Evolutionary conservation across 2,888 invertebrate genomes (phyloP), one percentile per base, ranked within the genome.

Genomic region (Autographa gamma): DNA sequence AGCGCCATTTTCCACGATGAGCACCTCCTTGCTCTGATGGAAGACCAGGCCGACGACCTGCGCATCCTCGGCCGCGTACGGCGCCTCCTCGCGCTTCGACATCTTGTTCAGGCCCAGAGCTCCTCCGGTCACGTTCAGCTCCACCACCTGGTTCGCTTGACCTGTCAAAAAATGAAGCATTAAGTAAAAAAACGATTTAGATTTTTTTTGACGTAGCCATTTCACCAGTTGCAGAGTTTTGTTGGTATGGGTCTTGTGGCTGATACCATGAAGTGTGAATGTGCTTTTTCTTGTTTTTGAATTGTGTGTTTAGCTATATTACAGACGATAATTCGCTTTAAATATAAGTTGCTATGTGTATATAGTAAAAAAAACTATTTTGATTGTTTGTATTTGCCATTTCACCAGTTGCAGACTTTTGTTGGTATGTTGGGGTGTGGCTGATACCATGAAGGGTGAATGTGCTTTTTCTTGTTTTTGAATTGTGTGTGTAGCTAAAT

Each of bases 21-120:
- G 96, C 84, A 98, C 97, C 94, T 98, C 98, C 96, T 98, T 98
- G 94, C 98, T 98, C 95, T 98, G 98, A 90, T 98, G 98, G 96
- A 98, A 98, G 94, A 98, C 98, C 56, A 98, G 96, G 0, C 98
- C 98, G 32, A 98, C 97, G 7, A 98, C 98, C 70, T 98, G 98
- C 64, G 98, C 97, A 88, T 98, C 98, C 86, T 98, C 98, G 13
- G 98, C 97, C 73, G 98, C 98, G 90, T 97, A 98, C 32, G 98
- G 97, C 25, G 98, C 97, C 87, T 98, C 98, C 89, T 97, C 97
- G 85, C 97, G 97, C 91, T 97, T 97, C 71, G 97, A 97, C 97
- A 98, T 97, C 91, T 98, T 98, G 92, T 98, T 96, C 79, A 97
- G 97, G 71, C 98, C 98, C 88, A 98, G 96, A 85, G 97, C 98